These are phyloP conservation scores for Trypoxylus dichotomus DNA, from an alignment of 1,140 invertebrate species.

Conservation along the genomic window DNA sequence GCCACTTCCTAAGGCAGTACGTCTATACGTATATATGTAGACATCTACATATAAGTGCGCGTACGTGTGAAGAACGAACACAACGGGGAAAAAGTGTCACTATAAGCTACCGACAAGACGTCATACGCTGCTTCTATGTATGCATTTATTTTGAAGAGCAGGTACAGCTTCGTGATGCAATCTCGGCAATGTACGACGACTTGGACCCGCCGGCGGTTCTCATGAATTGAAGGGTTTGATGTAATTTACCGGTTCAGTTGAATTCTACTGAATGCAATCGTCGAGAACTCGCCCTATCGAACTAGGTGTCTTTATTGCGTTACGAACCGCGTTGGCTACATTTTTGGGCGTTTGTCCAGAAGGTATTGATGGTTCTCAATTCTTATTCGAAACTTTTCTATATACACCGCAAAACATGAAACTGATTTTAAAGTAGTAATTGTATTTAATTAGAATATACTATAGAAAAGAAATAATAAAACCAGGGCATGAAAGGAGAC, in stretches of 20 bases:
- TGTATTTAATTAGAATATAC: no score
- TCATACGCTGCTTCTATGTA: neutral
- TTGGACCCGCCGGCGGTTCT: neutral
- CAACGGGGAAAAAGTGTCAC: neutral
- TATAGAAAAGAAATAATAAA: no score
- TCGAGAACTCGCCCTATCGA: neutral
- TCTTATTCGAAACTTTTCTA: no score
- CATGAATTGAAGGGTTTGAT: conserved; percentile 24
- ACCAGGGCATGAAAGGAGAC: no score
- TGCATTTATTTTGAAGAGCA: neutral
- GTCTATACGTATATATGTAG: neutral
- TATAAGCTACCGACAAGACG: neutral
- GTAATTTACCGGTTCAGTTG: conserved; percentile 26
- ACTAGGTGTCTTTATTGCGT: neutral
- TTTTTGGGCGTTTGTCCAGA: neutral
- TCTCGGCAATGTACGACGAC: neutral
- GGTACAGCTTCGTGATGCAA: neutral
- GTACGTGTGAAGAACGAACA: neutral
- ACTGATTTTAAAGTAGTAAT: no score
- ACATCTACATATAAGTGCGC: no score
- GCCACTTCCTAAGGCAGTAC: neutral
- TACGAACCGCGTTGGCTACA: neutral
- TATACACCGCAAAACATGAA: no score
- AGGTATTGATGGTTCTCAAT: neutral
- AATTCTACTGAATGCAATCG: neutral